A percentile compares a stretch with the other conserved stretches of the same genome.
phyloP scores from a whole-genome alignment of 2,888 invertebrate species.

The Empis stercorea region DNA sequence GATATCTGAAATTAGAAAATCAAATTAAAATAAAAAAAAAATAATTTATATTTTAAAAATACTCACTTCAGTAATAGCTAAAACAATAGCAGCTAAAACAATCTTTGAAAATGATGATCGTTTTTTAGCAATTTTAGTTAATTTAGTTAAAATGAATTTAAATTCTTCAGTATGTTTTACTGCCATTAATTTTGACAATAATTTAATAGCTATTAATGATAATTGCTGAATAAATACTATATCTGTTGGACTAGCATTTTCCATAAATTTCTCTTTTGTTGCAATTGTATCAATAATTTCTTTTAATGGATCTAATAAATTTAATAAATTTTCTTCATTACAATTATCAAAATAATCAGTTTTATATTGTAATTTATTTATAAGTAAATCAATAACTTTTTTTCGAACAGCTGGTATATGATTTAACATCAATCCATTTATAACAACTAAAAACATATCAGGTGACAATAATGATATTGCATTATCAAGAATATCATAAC shows the following conservation, averaged over 20 bases:
- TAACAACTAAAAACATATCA: conserved; percentile 64
- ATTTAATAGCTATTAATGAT: conserved; percentile 66
- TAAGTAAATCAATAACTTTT: conserved; percentile 75
- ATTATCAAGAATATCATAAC: conserved; percentile 68
- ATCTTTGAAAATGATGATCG: conserved; percentile 25
- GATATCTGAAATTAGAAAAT: conserved; percentile 40
- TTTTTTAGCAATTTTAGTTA: conserved; percentile 40
- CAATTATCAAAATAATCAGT: conserved; percentile 46
- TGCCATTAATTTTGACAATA: conserved; percentile 64
- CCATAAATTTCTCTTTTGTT: conserved; percentile 31
- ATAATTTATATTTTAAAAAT: too few species aligned
- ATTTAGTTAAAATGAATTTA: conserved; percentile 50
- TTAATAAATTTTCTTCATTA: conserved; percentile 39
- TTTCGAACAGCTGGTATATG: conserved; percentile 57
- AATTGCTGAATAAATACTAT: conserved; percentile 64
- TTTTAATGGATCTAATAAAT: conserved; percentile 48
- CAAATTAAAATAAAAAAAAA: not conserved
- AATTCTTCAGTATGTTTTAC: conserved; percentile 54
- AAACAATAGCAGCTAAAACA: conserved; percentile 56
- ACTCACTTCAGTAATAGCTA: conserved; percentile 57
- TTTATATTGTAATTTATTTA: conserved; percentile 61
- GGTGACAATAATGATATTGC: conserved; percentile 67
- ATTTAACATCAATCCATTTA: conserved; percentile 59
- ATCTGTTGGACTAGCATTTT: conserved; percentile 36
- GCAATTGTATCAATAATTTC: conserved; percentile 45